Evolutionary conservation across 2,888 invertebrate species (phyloP).

Genomic region (Lepidocyrtoides sp.): DNA sequence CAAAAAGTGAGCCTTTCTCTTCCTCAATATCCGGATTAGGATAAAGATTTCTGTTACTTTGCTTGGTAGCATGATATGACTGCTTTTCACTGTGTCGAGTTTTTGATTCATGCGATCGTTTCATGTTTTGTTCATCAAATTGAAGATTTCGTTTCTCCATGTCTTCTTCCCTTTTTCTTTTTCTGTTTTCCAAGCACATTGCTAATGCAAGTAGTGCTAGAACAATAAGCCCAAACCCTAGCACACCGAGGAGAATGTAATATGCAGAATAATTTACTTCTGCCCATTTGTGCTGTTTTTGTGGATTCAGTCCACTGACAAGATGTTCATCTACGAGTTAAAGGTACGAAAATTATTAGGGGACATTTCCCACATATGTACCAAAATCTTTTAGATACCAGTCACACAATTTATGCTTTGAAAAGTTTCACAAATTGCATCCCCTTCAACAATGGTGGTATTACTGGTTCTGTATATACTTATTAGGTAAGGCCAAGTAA

Average conservation of each 20-base stretch:
- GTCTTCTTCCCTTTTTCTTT: constrained; percentile 21
- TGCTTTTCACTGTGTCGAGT: constrained; percentile 1
- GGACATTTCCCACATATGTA: no score
- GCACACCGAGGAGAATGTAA: constrained; percentile 69
- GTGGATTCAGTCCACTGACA: constrained; percentile 65
- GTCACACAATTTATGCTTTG: no score
- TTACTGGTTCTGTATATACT: no score
- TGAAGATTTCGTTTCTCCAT: neutral
- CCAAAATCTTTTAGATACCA: no score
- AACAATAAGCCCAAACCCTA: constrained; percentile 76
- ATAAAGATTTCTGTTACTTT: constrained; percentile 41
- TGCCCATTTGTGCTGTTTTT: constrained; percentile 46
- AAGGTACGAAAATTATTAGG: neutral
- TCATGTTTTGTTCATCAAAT: neutral
- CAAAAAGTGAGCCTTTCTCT: constrained; percentile 67
- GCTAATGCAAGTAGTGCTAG: constrained; percentile 76
- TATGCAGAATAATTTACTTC: constrained; percentile 72
- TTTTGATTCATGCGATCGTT: neutral
- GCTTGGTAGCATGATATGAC: neutral
- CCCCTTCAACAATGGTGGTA: no score
- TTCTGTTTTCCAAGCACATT: constrained; percentile 67
- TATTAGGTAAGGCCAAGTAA: no score
- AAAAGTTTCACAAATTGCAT: no score
- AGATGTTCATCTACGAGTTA: constrained; percentile 62
- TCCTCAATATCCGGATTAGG: constrained; percentile 74